Conservation (phyloP, 2,888 invertebrate species). For the Drosophila macrospina region DNA sequence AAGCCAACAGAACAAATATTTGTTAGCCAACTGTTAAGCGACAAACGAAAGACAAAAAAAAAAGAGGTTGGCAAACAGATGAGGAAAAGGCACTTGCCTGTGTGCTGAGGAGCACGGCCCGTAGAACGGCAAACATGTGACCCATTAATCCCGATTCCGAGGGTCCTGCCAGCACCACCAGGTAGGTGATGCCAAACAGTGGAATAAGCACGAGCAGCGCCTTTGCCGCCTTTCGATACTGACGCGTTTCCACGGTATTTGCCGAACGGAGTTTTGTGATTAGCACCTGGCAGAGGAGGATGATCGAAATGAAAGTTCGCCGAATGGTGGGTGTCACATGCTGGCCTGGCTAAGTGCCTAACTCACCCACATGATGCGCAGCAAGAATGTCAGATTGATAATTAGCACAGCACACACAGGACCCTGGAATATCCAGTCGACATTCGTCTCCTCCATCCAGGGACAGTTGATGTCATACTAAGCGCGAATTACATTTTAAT, state of each 20-base stretch:
- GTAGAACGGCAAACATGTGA: slow-evolving; percentile 91
- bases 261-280: slow-evolving; percentile 97
- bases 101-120: slow-evolving; percentile 94
- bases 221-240: slow-evolving; percentile 95
- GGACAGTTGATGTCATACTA: slow-evolving; percentile 88
- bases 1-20: slow-evolving; percentile 40
- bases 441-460: slow-evolving; percentile 92
- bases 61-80: slow-evolving; percentile 12
- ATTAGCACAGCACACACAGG: slow-evolving; percentile 93
- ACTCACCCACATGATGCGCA: slow-evolving; percentile 95
- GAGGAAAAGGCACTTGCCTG: slow-evolving; percentile 88
- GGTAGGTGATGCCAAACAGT: slow-evolving; percentile 96
- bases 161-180: slow-evolving; percentile 93
- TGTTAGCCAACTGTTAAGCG: slow-evolving; percentile 3
- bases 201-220: slow-evolving; percentile 96
- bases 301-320: neutral
- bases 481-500: slow-evolving; percentile 33
- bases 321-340: neutral
- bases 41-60: neutral
- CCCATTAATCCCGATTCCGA: slow-evolving; percentile 89
- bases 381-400: slow-evolving; percentile 92
- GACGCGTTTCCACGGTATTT: slow-evolving; percentile 95
- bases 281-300: slow-evolving; percentile 88
- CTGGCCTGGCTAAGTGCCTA: neutral
- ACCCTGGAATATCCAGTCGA: slow-evolving; percentile 95